Evolutionary conservation across 2,888 invertebrate species (phyloP), one percentile per base, ranked within the genome.

Genomic region (Netelia inedita): DNA sequence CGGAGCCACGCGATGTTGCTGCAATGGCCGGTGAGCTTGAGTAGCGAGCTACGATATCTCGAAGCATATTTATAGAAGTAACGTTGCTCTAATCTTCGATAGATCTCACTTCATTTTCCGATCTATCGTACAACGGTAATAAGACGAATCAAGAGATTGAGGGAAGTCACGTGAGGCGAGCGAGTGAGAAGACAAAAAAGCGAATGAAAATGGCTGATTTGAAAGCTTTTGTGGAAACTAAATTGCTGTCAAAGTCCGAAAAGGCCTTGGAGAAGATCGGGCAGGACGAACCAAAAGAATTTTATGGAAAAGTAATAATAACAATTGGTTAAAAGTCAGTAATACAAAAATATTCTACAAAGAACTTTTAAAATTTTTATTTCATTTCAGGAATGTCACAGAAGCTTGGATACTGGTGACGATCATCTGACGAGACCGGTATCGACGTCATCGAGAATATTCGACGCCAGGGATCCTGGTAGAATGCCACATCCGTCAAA

Each of bases 131-230:
- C 72, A 85, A 75, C 21, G 74, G 83, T 1, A 83, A 80, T 23
- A 87, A 93, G 88, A 19, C 21, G 14, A 91, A 92, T 63, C 94
- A 94, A 43, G 94, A 95, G 23, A 83, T 79, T 2, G 92, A 92
- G 10, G 84, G 91, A 28, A 94, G 94, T 46, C 95, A 95, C 87
- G 94, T 95, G 61, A 94, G 98, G 87, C 94, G 97, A 59, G 96
- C 96, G 0, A 98, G 97, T 91, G 98, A 98, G 91, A 98, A 98
- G 93, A 95, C 96, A 9, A 98, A 98, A 93, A 96, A 96, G 73
- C 96, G 97, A 91, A 98, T 98, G 95, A 98, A 98, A 94, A 98
- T 98, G 96, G 96, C 98, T 0, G 98, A 98, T 92, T 94, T 98
- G 53, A 96, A 97, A 93, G 97, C 98, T 1, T 98, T 98, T 90